Conservation (phyloP, 2,113 vertebrate genomes). For the Seriola rivoliana region DNA sequence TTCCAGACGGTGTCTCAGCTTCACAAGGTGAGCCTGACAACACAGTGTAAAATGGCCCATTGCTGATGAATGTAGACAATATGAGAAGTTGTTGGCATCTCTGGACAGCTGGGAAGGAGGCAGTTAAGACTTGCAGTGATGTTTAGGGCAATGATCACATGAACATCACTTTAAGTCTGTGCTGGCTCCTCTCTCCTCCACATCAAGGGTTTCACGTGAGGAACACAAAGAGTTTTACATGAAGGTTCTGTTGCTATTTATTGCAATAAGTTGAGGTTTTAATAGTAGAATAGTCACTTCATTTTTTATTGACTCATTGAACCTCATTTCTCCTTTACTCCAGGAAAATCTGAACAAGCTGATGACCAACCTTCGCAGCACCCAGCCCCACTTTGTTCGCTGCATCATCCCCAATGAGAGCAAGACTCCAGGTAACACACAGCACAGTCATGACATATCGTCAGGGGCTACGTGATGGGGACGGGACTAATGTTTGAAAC, state of each 20-base stretch:
- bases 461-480: not conserved
- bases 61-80: not conserved
- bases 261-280: not conserved
- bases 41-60: not conserved
- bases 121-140: constrained; percentile 99
- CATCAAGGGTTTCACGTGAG: constrained; percentile 23
- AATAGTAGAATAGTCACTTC: not conserved
- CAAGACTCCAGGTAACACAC: constrained; percentile 90
- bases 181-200: constrained; percentile 89
- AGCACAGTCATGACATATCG: not conserved
- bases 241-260: not conserved
- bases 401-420: constrained; percentile 96
- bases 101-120: constrained; percentile 73
- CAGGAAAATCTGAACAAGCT: constrained; percentile 97
- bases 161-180: constrained; percentile 99
- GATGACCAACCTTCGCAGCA: constrained; percentile 95
- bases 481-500: not conserved
- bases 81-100: not conserved
- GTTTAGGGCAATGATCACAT: constrained; percentile 97
- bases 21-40: constrained; percentile 88
- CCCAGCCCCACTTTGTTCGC: constrained; percentile 95
- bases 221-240: not conserved
- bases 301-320: not conserved
- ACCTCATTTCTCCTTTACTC: constrained; percentile 31
- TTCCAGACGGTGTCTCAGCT: constrained; percentile 96